Conservation (phyloP, 2,888 invertebrate species). For the Heliconius charithonia region DNA sequence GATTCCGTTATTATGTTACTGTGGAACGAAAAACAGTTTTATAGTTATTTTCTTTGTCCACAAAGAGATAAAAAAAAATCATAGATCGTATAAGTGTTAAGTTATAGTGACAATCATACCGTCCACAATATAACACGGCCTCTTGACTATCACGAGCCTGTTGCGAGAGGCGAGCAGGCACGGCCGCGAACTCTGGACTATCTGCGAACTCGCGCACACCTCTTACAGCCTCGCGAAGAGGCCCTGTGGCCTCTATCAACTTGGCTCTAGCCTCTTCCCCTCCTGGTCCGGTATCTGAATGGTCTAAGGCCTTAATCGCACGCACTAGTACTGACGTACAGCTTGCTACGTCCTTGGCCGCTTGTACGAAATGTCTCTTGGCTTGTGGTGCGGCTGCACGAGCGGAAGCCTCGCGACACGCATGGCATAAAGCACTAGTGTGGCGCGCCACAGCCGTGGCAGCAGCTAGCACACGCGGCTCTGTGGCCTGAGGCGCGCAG, state of each 20-base stretch:
- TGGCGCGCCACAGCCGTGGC: conserved; percentile 98
- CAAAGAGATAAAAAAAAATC: too few species aligned
- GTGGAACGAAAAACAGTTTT: conserved; percentile 27
- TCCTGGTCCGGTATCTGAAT: conserved; percentile 42
- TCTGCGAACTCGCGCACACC: conserved; percentile 96
- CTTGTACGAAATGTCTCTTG: conserved; percentile 98
- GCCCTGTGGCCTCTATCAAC: conserved; percentile 88
- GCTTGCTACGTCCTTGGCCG: conserved; percentile 98
- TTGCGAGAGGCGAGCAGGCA: conserved; percentile 95
- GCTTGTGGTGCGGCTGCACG: conserved; percentile 95
- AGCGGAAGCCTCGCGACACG: conserved; percentile 96
- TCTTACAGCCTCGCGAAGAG: conserved; percentile 95
- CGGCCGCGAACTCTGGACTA: conserved; percentile 95
- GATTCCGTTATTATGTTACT: conserved; percentile 77
- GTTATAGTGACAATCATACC: conserved; percentile 57
- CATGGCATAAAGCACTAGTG: conserved; percentile 97
- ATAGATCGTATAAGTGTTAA: background rate
- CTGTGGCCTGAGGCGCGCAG: conserved; percentile 87
- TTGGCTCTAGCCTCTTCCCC: conserved; percentile 88
- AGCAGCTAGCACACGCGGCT: conserved; percentile 92
- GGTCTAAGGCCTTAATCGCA: conserved; percentile 94
- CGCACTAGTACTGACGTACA: conserved; percentile 97
- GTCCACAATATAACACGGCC: conserved; percentile 93
- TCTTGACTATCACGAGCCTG: conserved; percentile 93
- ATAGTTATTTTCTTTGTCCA: too few species aligned